Percentiles rank a stretch among this genome's conserved stretches.
Evolutionary conservation across 2,888 invertebrate genomes (phyloP).

Genomic region (Pinctada fucata): DNA sequence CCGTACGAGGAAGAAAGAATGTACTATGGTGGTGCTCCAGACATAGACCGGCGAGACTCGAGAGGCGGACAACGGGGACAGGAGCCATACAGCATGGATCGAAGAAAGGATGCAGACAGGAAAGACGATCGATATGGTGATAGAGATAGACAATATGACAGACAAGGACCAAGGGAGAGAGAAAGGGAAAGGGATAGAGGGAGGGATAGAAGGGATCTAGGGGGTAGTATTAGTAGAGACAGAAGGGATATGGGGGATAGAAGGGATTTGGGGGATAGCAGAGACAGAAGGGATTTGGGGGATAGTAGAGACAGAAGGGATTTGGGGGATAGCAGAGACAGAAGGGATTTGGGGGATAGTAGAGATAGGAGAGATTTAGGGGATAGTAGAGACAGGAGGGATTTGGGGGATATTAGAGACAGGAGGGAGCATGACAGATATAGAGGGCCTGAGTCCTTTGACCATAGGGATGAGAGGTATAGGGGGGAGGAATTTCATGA

Average conservation of each 20-base stretch:
- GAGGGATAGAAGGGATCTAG: slow-evolving; percentile 36
- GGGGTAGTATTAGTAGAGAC: slow-evolving; percentile 26
- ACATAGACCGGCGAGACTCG: not conserved
- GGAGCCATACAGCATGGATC: not conserved
- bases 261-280: slow-evolving; percentile 12
- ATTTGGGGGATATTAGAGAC: slow-evolving; percentile 41
- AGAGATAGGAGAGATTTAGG: slow-evolving; percentile 16
- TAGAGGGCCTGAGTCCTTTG: slow-evolving; percentile 12
- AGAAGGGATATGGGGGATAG: slow-evolving; percentile 28
- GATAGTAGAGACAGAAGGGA: slow-evolving; percentile 30
- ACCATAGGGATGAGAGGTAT: not conserved
- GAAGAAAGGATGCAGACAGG: not conserved
- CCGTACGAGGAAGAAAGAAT: slow-evolving; percentile 9
- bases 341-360: slow-evolving; percentile 3
- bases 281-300: slow-evolving; percentile 22
- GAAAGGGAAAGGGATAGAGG: slow-evolving; percentile 11
- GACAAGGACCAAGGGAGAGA: slow-evolving; percentile 11
- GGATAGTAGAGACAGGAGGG: slow-evolving; percentile 22
- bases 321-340: slow-evolving; percentile 25
- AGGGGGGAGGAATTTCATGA: not conserved
- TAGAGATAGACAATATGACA: slow-evolving; percentile 6
- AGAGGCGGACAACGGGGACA: not conserved
- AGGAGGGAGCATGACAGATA: slow-evolving; percentile 38
- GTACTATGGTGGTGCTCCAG: slow-evolving; percentile 17
- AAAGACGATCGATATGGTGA: slow-evolving; percentile 17